Evolutionary conservation across 2,888 invertebrate genomes (phyloP).

Genomic region (Pinctada fucata): DNA sequence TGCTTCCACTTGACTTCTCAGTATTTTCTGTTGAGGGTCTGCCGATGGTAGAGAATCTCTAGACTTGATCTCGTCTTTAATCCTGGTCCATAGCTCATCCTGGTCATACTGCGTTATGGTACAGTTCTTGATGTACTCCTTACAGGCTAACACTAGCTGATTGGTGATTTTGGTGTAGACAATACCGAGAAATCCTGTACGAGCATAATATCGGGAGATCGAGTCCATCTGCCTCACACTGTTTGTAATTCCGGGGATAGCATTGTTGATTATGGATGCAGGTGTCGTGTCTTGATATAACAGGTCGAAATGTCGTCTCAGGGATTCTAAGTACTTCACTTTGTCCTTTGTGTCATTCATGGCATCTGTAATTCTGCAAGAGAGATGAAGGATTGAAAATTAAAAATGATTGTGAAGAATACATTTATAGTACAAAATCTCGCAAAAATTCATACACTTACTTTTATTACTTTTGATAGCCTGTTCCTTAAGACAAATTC

Average conservation of each 20-base stretch:
- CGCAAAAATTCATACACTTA: background rate
- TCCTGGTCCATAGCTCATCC: constrained; percentile 70
- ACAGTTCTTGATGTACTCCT: constrained; percentile 72
- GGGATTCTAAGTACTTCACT: constrained; percentile 75
- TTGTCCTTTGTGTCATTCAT: constrained; percentile 77
- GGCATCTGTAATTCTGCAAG: constrained; percentile 75
- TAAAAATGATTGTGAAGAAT: background rate
- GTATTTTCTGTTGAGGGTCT: constrained; percentile 61
- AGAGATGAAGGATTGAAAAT: constrained; percentile 1
- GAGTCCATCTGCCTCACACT: constrained; percentile 76
- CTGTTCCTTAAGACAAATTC: too few species aligned
- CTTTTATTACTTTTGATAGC: too few species aligned
- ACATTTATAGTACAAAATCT: background rate
- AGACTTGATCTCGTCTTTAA: constrained; percentile 66
- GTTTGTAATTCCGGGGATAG: constrained; percentile 74
- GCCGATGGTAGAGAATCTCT: constrained; percentile 51
- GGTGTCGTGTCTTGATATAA: constrained; percentile 74
- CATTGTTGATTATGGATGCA: constrained; percentile 68
- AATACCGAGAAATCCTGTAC: constrained; percentile 75
- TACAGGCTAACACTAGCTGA: constrained; percentile 75
- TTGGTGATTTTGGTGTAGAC: constrained; percentile 76
- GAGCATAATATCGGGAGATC: constrained; percentile 74
- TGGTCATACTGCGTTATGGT: constrained; percentile 67
- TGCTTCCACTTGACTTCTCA: constrained; percentile 68
- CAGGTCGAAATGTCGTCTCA: constrained; percentile 73